Conservation (phyloP, 2,888 invertebrate genomes). For the Nomada goodeniana region DNA sequence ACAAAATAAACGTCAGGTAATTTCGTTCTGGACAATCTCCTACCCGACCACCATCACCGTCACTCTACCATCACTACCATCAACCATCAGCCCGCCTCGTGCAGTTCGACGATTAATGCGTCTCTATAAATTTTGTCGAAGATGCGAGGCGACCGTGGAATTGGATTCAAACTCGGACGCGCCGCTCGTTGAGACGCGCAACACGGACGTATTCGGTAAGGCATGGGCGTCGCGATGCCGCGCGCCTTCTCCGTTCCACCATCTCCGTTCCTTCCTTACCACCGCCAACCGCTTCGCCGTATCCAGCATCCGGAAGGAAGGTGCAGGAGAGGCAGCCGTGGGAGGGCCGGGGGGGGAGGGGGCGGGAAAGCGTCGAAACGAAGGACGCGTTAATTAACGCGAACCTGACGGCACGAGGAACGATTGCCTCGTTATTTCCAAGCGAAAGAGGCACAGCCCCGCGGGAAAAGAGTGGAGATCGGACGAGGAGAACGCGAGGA, state of each 20-base stretch:
- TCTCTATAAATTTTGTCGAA: conserved; percentile 63
- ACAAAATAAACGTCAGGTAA: conserved; percentile 82
- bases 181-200: conserved; percentile 70
- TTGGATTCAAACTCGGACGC: conserved; percentile 69
- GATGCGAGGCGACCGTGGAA: conserved; percentile 78
- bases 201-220: conserved; percentile 80
- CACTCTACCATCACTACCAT: conserved; percentile 6
- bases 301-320: background rate
- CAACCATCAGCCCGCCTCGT: conserved; percentile 1
- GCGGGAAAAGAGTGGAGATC: conserved; percentile 19
- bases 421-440: conserved; percentile 61
- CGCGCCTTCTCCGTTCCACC: too few species aligned
- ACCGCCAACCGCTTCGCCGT: too few species aligned
- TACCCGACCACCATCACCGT: conserved; percentile 10
- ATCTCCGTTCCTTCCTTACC: background rate
- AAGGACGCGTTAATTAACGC: conserved; percentile 61
- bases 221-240: conserved; percentile 1
- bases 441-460: conserved; percentile 40
- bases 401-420: conserved; percentile 56
- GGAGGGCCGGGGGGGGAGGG: background rate
- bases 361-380: conserved; percentile 45
- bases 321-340: background rate
- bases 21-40: conserved; percentile 39
- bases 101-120: conserved; percentile 42
- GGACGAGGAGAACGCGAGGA: conserved; percentile 50